A percentile compares a stretch with the other conserved stretches of the same genome.
phyloP scores from a whole-genome alignment of 2,797 vertebrate species.

The Ctenopoma kingsleyae region DNA sequence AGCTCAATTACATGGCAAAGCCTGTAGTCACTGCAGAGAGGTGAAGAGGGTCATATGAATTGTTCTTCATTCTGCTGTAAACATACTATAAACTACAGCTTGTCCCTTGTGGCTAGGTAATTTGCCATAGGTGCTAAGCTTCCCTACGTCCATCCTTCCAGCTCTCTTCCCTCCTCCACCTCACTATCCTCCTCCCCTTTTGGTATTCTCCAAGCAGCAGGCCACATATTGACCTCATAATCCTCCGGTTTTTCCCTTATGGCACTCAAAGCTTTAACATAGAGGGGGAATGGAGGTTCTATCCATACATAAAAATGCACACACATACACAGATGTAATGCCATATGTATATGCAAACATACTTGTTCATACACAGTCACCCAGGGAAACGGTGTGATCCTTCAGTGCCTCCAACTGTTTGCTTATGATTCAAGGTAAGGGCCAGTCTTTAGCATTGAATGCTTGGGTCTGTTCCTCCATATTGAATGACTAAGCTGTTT shows the following conservation, averaged over 20 bases:
- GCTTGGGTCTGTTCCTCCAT: constrained; percentile 44
- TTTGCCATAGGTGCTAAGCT: constrained; percentile 24
- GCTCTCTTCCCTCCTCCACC: constrained; percentile 12
- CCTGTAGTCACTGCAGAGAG: constrained; percentile 21
- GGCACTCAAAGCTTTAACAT: constrained; percentile 34
- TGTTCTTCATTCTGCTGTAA: constrained; percentile 28
- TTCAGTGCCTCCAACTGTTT: constrained; percentile 6
- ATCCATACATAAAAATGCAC: constrained; percentile 8
- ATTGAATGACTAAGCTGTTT: constrained; percentile 62
- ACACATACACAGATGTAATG: not conserved
- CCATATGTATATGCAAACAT: constrained; percentile 15
- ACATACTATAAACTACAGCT: constrained; percentile 22
- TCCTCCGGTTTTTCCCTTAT: constrained; percentile 31
- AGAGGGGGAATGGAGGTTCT: constrained; percentile 28
- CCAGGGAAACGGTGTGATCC: constrained; percentile 16
- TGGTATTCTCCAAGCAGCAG: constrained; percentile 52
- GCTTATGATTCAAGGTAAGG: constrained; percentile 10
- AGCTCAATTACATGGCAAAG: constrained; percentile 36
- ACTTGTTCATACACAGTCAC: not conserved
- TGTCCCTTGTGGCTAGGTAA: constrained; percentile 19
- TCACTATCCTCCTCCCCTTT: not conserved
- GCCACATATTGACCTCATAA: constrained; percentile 64
- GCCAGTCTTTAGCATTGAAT: constrained; percentile 32
- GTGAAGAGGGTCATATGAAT: constrained; percentile 27
- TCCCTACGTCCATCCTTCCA: constrained; percentile 18